Conservation (phyloP, 2,113 vertebrate species). For the Ceuthmochares aereus region DNA sequence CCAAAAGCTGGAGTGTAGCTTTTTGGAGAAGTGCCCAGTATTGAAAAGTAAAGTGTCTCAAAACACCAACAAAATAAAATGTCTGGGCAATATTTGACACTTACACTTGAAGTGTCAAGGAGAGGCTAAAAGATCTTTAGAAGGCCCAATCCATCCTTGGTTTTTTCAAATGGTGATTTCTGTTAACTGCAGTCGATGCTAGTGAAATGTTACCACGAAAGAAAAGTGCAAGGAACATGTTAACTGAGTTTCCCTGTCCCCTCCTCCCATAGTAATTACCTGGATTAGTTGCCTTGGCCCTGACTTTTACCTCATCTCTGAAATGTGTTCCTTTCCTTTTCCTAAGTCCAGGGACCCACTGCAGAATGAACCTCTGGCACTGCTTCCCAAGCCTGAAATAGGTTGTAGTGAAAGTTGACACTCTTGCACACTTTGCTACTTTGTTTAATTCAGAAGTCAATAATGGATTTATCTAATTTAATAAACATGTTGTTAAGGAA, state of each 20-base stretch:
- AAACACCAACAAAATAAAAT: neutral
- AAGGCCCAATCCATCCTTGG: neutral
- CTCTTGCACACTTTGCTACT: neutral
- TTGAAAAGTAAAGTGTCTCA: neutral
- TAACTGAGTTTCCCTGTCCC: too few relatives aligned
- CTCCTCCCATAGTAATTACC: neutral
- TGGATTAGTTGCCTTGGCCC: neutral
- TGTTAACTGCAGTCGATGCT: neutral
- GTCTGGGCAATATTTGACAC: neutral
- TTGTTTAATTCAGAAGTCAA: neutral
- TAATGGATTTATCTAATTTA: constrained; percentile 16
- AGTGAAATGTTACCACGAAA: neutral
- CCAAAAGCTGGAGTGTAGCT: neutral
- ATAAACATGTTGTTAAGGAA: constrained; percentile 15
- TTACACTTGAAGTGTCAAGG: neutral
- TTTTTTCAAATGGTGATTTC: neutral
- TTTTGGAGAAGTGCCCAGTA: neutral
- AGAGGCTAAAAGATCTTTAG: neutral
- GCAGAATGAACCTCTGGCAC: neutral
- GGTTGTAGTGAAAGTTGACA: neutral
- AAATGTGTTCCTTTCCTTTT: constrained; percentile 12
- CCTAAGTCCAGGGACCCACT: neutral
- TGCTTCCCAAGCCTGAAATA: neutral
- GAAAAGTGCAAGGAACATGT: neutral
- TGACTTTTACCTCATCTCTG: neutral